Conservation (phyloP, 2,888 invertebrate genomes). For the Marasmarcha lunaedactyla region DNA sequence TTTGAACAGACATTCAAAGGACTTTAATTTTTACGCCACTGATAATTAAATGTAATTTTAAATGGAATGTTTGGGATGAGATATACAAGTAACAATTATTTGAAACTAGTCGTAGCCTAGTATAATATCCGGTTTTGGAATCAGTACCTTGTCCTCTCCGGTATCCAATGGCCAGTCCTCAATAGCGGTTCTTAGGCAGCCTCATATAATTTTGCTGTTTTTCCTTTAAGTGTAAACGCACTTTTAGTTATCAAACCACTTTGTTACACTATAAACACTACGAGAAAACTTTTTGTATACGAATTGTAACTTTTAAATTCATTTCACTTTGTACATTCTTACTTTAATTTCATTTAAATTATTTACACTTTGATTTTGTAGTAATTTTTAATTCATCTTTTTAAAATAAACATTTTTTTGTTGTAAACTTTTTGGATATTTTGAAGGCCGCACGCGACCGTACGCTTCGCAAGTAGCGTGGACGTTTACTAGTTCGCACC, state of each 20-base stretch:
- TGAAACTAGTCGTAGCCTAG: constrained; percentile 49
- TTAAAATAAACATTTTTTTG: neutral
- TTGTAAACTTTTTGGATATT: neutral
- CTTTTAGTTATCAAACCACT: constrained; percentile 40
- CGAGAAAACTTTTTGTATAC: constrained; percentile 39
- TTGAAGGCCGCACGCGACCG: neutral
- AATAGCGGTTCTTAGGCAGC: constrained; percentile 26
- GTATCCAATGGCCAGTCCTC: constrained; percentile 26
- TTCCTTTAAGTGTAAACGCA: constrained; percentile 22
- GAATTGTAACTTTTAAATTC: constrained; percentile 12
- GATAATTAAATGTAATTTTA: no score
- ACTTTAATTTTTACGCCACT: no score
- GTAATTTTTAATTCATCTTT: neutral
- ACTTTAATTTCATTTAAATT: neutral
- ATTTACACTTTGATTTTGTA: neutral
- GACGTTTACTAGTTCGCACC: neutral
- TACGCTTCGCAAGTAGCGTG: neutral
- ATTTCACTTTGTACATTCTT: constrained; percentile 1
- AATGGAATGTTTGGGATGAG: no score
- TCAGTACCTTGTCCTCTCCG: constrained; percentile 62
- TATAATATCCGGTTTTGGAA: constrained; percentile 54
- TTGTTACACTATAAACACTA: constrained; percentile 41
- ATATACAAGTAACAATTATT: constrained; percentile 20
- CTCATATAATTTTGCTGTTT: constrained; percentile 27
- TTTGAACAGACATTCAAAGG: constrained; percentile 22